These are phyloP conservation scores for Piprites chloris DNA, from an alignment of 2,113 vertebrate species.

Conservation along the genomic window DNA sequence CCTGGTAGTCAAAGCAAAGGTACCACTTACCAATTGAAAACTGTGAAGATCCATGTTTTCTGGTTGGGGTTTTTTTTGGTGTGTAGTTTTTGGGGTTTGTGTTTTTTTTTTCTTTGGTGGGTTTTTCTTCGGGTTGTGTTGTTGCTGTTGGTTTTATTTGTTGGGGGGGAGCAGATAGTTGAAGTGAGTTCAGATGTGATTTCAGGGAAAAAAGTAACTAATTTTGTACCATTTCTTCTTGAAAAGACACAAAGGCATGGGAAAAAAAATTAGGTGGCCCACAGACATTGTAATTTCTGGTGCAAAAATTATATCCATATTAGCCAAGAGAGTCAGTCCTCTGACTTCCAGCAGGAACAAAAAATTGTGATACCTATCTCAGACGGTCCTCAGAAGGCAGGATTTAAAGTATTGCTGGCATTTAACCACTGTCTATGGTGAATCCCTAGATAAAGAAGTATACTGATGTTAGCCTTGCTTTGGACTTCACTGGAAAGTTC, in stretches of 20 bases:
- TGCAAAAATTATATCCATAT: background rate
- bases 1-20: background rate
- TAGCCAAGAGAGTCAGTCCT: background rate
- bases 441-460: background rate
- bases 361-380: background rate
- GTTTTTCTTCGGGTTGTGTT: background rate
- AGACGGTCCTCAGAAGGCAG: background rate
- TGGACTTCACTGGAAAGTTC: background rate
- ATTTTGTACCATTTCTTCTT: background rate
- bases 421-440: background rate
- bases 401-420: background rate
- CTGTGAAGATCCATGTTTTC: background rate
- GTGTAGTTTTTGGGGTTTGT: background rate
- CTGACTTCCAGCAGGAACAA: background rate
- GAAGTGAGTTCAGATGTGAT: background rate
- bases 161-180: background rate
- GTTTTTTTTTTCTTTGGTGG: background rate
- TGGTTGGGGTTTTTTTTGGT: background rate
- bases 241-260: background rate
- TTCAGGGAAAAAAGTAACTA: background rate
- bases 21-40: background rate
- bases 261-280: background rate
- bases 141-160: background rate
- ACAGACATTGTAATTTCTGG: background rate
- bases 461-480: background rate